A percentile compares a stretch with the other conserved stretches of the same genome.
Conservation (phyloP, 2,888 invertebrate species). For the Metellina segmentata region DNA sequence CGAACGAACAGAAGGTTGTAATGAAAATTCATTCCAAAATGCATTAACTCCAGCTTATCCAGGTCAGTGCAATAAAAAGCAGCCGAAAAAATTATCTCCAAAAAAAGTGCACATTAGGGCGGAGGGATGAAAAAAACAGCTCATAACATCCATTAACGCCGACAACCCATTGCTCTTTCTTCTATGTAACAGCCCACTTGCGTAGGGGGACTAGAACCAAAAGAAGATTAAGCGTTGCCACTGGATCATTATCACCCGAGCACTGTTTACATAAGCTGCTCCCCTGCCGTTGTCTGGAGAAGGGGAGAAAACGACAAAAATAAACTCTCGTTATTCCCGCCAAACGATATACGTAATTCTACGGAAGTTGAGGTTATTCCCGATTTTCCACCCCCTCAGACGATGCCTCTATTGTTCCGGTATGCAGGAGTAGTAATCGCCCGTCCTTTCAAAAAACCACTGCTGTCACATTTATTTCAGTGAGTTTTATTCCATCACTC, state of each 20-base stretch:
- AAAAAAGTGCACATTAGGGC: conserved; percentile 7
- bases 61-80: conserved; percentile 9
- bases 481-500: conserved; percentile 26
- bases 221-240: conserved; percentile 72
- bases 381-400: conserved; percentile 15
- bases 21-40: not conserved
- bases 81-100: conserved; percentile 22
- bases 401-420: conserved; percentile 37
- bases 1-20: not conserved
- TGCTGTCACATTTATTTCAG: conserved; percentile 38
- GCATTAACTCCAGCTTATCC: conserved; percentile 12
- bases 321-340: conserved; percentile 37
- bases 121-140: not conserved
- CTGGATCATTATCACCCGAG: conserved; percentile 69
- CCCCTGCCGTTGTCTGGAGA: not conserved
- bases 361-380: conserved; percentile 68
- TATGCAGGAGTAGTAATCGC: conserved; percentile 42
- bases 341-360: conserved; percentile 63
- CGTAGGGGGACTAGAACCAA: conserved; percentile 9
- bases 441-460: conserved; percentile 11
- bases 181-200: not conserved
- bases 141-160: conserved; percentile 13
- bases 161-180: conserved; percentile 10
- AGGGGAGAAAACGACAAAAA: conserved; percentile 19
- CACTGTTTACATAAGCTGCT: conserved; percentile 64